These are phyloP conservation scores for Prosopocoilus inquinatus DNA, from an alignment of 2,888 invertebrate species.

Conservation along the genomic window DNA sequence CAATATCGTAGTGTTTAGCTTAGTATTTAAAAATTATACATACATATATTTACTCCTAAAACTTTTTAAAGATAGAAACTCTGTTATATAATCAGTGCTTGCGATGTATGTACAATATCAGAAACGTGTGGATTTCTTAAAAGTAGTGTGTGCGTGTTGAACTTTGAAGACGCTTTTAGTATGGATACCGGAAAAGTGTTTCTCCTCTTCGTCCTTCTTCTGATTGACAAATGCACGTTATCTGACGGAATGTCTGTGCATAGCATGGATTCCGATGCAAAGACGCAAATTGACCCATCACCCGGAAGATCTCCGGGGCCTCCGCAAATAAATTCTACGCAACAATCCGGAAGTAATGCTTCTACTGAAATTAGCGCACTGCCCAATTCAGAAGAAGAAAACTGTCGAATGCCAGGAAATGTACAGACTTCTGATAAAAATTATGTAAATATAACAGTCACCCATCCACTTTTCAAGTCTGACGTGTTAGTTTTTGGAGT, in stretches of 20 bases:
- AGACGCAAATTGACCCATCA: slow-evolving; percentile 62
- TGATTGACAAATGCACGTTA: slow-evolving; percentile 7
- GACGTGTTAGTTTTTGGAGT: slow-evolving; percentile 55
- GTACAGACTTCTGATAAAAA: slow-evolving; percentile 50
- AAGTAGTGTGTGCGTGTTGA: too few species aligned
- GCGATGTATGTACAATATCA: too few species aligned
- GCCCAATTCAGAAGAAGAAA: slow-evolving; percentile 9
- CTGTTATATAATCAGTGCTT: too few species aligned
- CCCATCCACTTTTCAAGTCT: slow-evolving; percentile 55
- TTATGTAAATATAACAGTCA: slow-evolving; percentile 55
- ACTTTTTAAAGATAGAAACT: too few species aligned
- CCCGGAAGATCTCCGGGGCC: slow-evolving; percentile 67
- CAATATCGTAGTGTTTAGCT: too few species aligned
- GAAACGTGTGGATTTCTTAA: too few species aligned
- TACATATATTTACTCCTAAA: too few species aligned
- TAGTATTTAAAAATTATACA: too few species aligned
- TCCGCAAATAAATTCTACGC: slow-evolving; percentile 39
- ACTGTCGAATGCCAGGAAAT: slow-evolving; percentile 33
- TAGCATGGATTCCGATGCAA: slow-evolving; percentile 39
- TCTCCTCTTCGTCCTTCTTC: slow-evolving; percentile 11
- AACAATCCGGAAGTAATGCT: slow-evolving; percentile 24
- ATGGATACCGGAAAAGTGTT: neutral
- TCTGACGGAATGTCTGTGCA: slow-evolving; percentile 30
- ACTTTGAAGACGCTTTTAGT: too few species aligned
- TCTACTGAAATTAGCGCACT: slow-evolving; percentile 25